These are phyloP conservation scores for Dryocosmus kuriphilus DNA, from an alignment of 2,888 invertebrate genomes.

Conservation along the genomic window DNA sequence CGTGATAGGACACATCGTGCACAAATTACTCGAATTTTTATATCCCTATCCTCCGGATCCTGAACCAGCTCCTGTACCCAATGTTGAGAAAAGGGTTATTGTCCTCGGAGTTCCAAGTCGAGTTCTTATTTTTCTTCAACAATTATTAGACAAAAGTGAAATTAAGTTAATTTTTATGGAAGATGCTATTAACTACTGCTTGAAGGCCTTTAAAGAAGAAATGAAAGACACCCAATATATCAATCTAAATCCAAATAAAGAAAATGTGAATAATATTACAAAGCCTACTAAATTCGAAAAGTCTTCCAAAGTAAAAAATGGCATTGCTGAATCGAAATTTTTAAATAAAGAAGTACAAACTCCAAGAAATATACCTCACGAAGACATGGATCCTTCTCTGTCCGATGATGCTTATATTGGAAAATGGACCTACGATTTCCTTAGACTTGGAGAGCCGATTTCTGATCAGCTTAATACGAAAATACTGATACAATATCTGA, in stretches of 20 bases:
- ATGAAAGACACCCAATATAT: slow-evolving; percentile 70
- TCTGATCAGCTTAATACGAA: slow-evolving; percentile 80
- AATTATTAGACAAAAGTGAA: slow-evolving; percentile 75
- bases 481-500: slow-evolving; percentile 82
- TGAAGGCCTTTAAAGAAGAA: slow-evolving; percentile 80
- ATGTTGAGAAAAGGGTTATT: slow-evolving; percentile 76
- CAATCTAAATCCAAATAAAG: slow-evolving; percentile 65
- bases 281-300: slow-evolving; percentile 56
- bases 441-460: slow-evolving; percentile 80
- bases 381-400: slow-evolving; percentile 78
- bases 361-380: slow-evolving; percentile 81
- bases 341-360: slow-evolving; percentile 81
- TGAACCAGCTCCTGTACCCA: slow-evolving; percentile 76
- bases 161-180: slow-evolving; percentile 79
- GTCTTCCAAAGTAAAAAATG: slow-evolving; percentile 56
- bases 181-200: slow-evolving; percentile 81
- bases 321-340: slow-evolving; percentile 57
- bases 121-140: slow-evolving; percentile 64
- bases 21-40: slow-evolving; percentile 72
- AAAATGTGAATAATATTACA: slow-evolving; percentile 55
- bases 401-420: slow-evolving; percentile 80
- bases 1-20: slow-evolving; percentile 80
- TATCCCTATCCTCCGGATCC: slow-evolving; percentile 77
- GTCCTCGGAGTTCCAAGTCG: slow-evolving; percentile 78
- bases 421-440: slow-evolving; percentile 79